A percentile compares a stretch with the other conserved stretches of the same genome.
phyloP scores from a whole-genome alignment of 2,888 invertebrate genomes.

The Gymnocheta viridis region DNA sequence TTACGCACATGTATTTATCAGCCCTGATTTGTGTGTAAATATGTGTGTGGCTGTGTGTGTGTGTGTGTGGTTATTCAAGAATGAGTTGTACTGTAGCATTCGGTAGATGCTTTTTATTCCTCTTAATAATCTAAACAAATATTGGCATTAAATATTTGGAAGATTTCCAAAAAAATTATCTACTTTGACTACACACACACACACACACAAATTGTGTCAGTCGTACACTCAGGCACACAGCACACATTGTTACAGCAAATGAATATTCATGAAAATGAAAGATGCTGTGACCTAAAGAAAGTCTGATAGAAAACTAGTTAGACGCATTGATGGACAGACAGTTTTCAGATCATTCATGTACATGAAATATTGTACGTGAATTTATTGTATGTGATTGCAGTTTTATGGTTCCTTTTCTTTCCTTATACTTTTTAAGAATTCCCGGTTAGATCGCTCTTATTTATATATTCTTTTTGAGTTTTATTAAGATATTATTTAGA shows the following conservation, averaged over 20 bases:
- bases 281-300: not conserved
- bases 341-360: not conserved
- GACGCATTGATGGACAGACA: not conserved
- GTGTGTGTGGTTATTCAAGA: not conserved
- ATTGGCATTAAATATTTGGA: conserved; percentile 55
- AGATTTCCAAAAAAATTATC: conserved; percentile 31
- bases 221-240: not conserved
- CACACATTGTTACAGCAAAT: not conserved
- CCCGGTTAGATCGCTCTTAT: no score
- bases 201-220: not conserved
- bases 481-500: no score
- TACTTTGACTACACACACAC: not conserved
- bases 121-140: conserved; percentile 60
- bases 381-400: not conserved
- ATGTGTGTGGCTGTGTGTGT: not conserved
- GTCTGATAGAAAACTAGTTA: not conserved
- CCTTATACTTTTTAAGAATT: not conserved
- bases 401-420: not conserved
- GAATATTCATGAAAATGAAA: conserved; percentile 12
- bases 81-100: not conserved
- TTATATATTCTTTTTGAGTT: no score
- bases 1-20: not conserved
- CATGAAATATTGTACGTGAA: not conserved
- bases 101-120: not conserved
- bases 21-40: not conserved